phyloP scores from a whole-genome alignment of 2,888 invertebrate species.

The Dendrolimus houi region DNA sequence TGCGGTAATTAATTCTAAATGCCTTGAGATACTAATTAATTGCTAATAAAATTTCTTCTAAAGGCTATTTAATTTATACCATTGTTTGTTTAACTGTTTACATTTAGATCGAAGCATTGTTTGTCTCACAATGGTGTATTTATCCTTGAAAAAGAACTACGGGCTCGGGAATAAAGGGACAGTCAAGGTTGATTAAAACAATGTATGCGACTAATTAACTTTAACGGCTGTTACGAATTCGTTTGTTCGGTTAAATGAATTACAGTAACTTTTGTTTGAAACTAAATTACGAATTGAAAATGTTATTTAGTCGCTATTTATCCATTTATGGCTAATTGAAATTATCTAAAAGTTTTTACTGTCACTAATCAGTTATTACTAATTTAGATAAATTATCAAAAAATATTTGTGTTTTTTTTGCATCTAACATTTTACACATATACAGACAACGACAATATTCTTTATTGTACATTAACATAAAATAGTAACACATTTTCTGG shows the following conservation, averaged over 20 bases:
- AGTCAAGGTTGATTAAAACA: conserved; percentile 43
- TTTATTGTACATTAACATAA: too few relatives aligned
- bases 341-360: too few relatives aligned
- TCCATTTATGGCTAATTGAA: too few relatives aligned
- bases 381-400: too few relatives aligned
- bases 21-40: not conserved
- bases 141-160: conserved; percentile 34
- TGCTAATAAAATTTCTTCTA: not conserved
- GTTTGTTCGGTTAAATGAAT: conserved; percentile 5
- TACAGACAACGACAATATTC: too few relatives aligned
- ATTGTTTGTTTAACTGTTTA: conserved; percentile 10
- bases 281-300: too few relatives aligned
- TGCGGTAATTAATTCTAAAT: not conserved
- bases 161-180: conserved; percentile 36
- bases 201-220: conserved; percentile 44
- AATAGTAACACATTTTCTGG: too few relatives aligned
- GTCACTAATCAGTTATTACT: too few relatives aligned
- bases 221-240: conserved; percentile 6
- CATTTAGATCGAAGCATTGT: conserved; percentile 23
- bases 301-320: too few relatives aligned
- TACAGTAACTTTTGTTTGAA: not conserved
- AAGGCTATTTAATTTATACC: conserved; percentile 3
- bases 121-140: conserved; percentile 25
- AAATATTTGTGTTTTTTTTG: too few relatives aligned
- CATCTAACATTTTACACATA: too few relatives aligned